Percentiles rank a stretch among this genome's conserved stretches.
These are phyloP conservation scores for Cairina moschata DNA, from an alignment of 2,113 vertebrate genomes.

Conservation along the genomic window DNA sequence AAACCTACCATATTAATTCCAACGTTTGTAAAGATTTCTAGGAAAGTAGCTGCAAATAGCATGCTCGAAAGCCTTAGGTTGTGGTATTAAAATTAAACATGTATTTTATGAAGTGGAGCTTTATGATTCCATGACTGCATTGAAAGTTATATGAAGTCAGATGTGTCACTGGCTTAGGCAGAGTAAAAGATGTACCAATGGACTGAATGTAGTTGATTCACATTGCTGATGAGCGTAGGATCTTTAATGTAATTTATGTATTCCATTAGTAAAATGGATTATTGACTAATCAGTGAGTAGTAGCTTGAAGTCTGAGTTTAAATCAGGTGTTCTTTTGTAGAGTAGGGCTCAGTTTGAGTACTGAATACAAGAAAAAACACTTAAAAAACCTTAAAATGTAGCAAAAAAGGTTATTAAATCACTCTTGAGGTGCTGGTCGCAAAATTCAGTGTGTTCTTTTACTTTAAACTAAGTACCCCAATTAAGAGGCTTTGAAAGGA, in stretches of 20 bases:
- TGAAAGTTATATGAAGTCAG: neutral
- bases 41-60: neutral
- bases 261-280: slow-evolving; percentile 56
- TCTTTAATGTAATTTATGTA: slow-evolving; percentile 42
- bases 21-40: neutral
- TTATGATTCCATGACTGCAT: neutral
- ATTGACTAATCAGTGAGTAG: slow-evolving; percentile 42
- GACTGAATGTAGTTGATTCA: neutral
- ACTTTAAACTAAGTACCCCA: neutral
- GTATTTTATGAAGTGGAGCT: slow-evolving; percentile 30
- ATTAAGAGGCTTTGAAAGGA: neutral
- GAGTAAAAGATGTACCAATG: neutral
- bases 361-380: neutral
- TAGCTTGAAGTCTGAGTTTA: neutral
- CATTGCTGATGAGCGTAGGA: neutral
- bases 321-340: neutral
- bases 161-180: neutral
- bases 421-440: neutral
- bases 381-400: neutral
- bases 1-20: neutral
- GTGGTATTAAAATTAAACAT: slow-evolving; percentile 35
- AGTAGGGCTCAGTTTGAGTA: neutral
- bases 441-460: neutral
- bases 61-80: neutral
- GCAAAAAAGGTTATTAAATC: slow-evolving; percentile 17